These are phyloP conservation scores for Crenichthys baileyi DNA, from an alignment of 2,797 vertebrate genomes.

Conservation along the genomic window DNA sequence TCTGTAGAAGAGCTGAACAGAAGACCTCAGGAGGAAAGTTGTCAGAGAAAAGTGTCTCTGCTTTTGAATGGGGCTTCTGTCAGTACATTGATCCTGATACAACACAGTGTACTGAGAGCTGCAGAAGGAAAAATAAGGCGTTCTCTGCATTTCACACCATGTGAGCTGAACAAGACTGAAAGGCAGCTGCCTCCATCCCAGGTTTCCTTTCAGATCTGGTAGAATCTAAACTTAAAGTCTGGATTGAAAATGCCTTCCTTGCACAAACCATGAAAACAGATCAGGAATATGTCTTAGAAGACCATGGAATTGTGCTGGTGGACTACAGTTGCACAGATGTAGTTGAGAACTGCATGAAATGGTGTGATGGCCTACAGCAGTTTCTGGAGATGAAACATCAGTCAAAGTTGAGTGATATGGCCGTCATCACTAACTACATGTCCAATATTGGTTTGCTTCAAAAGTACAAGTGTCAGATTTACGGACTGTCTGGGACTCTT, in stretches of 20 bases:
- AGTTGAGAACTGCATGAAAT: slow-evolving; percentile 63
- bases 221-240: slow-evolving; percentile 45
- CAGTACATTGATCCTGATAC: slow-evolving; percentile 35
- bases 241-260: slow-evolving; percentile 69
- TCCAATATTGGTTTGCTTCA: slow-evolving; percentile 69
- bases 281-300: slow-evolving; percentile 44
- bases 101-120: slow-evolving; percentile 1
- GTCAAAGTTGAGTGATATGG: slow-evolving; percentile 66
- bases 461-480: slow-evolving; percentile 68
- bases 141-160: slow-evolving; percentile 53
- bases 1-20: slow-evolving; percentile 15
- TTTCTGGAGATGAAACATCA: slow-evolving; percentile 78
- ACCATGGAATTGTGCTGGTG: slow-evolving; percentile 53
- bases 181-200: slow-evolving; percentile 43
- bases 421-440: slow-evolving; percentile 75
- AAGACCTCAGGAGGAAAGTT: not conserved
- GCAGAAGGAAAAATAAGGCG: slow-evolving; percentile 28
- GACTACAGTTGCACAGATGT: slow-evolving; percentile 73
- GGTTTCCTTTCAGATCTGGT: slow-evolving; percentile 62
- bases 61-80: slow-evolving; percentile 44
- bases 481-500: slow-evolving; percentile 75
- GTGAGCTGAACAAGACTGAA: slow-evolving; percentile 20
- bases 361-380: slow-evolving; percentile 75
- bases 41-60: slow-evolving; percentile 11
- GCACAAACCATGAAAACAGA: slow-evolving; percentile 43